Evolutionary conservation across 64 coral and sea anemone genomes (phyloP).

Genomic region (Porites lutea): DNA sequence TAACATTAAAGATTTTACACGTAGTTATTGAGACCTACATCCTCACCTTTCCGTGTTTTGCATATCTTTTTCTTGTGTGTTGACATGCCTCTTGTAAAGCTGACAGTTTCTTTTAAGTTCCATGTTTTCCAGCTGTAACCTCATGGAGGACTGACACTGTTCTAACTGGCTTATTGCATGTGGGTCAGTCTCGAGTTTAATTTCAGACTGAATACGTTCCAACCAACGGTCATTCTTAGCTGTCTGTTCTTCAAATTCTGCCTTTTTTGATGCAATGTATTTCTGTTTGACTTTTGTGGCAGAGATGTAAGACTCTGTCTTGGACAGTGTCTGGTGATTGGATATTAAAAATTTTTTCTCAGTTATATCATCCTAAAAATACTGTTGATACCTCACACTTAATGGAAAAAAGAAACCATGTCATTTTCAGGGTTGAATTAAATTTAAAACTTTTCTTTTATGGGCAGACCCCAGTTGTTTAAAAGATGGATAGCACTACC

Average conservation of each 20-base stretch:
- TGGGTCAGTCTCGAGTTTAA: constrained; percentile 34
- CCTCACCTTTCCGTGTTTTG: constrained; percentile 77
- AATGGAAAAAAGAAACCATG: too few relatives aligned
- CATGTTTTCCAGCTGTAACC: constrained; percentile 48
- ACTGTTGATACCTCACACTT: background rate
- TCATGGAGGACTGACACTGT: constrained; percentile 2
- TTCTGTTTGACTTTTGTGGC: constrained; percentile 79
- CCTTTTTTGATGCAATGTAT: constrained; percentile 50
- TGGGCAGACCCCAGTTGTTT: too few relatives aligned
- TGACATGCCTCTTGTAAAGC: constrained; percentile 73
- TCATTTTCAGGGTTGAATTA: too few relatives aligned
- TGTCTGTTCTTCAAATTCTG: constrained; percentile 54
- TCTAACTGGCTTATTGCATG: constrained; percentile 48
- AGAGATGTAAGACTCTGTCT: constrained; percentile 53
- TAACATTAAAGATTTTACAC: background rate
- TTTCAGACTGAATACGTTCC: constrained; percentile 71
- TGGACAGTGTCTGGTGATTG: constrained; percentile 10
- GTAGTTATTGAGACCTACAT: background rate
- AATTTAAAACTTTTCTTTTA: too few relatives aligned
- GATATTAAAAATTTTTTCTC: background rate
- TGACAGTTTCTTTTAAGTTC: constrained; percentile 79
- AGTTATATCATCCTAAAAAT: background rate
- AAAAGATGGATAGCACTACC: too few relatives aligned
- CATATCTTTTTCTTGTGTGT: constrained; percentile 75
- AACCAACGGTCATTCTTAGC: constrained; percentile 61